A percentile compares a stretch with the other conserved stretches of the same genome.
phyloP scores from a whole-genome alignment of 2,888 invertebrate species.

The Thecophora atra region DNA sequence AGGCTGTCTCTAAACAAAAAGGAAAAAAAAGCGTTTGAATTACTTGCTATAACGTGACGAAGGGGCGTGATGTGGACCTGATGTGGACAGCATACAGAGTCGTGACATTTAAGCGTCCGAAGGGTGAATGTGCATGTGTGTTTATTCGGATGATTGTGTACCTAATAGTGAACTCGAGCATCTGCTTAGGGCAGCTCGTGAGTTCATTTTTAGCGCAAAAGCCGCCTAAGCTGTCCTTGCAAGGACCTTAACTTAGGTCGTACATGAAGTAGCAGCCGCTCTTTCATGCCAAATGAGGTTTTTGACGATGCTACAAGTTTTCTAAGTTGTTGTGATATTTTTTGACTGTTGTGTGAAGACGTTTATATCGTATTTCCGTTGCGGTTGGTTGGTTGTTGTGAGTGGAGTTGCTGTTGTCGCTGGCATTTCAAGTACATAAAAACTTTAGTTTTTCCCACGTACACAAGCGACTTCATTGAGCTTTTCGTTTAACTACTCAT shows the following conservation, averaged over 20 bases:
- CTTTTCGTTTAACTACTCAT: background rate
- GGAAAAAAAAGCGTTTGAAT: background rate
- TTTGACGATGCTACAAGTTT: background rate
- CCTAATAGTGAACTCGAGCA: slow-evolving; percentile 48
- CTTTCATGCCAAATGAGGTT: slow-evolving; percentile 7
- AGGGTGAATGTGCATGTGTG: slow-evolving; percentile 10
- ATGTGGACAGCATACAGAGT: background rate
- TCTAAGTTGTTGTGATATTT: background rate
- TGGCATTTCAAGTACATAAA: background rate
- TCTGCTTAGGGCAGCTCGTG: slow-evolving; percentile 28
- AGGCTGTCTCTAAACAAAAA: background rate
- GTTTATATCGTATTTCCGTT: no score
- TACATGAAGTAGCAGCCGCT: background rate
- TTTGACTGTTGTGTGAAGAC: background rate
- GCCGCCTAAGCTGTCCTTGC: background rate
- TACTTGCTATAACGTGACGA: background rate
- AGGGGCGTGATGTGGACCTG: slow-evolving; percentile 9
- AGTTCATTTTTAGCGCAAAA: slow-evolving; percentile 23
- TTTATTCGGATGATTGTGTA: slow-evolving; percentile 31
- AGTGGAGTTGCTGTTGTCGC: background rate
- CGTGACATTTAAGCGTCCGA: background rate
- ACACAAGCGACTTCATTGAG: background rate
- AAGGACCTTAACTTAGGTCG: background rate
- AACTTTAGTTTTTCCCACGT: background rate
- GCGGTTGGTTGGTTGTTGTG: background rate